Base-by-base conservation (phyloP, 2,888 invertebrate species). In the Fragum whitleyi region DNA sequence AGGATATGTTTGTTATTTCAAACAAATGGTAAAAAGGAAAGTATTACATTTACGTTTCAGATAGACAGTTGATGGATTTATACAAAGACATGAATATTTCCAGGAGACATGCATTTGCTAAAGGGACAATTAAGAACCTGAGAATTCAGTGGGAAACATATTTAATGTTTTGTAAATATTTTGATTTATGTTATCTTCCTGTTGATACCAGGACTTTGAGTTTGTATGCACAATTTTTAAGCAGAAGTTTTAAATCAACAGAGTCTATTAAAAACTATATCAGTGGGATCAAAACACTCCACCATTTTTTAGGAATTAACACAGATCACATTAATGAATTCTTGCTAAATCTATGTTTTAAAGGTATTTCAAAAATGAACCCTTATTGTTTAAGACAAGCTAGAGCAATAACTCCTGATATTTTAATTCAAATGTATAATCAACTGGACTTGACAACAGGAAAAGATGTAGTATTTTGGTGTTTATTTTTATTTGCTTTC, bases 201-300 rank as follows among this genome's bases (percentile, higher is more conserved):
- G 21, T 26, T 21, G 23, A 57, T 26, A 23, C 57, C 2, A 23
- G 23, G 3, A 14, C 5, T 6, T 26, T 7, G 14, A 23, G 57
- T 57, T 23, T 57, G 5, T 57, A 57, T 26, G 57, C 57, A 23
- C 57, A 57, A 14, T 57, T 57, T 26, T 57, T 57, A 57, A 57
- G 57, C 23, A 57, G 57, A 23, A 23, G 3, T 57, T 21, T 57
- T 7, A 57, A 57, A 26, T 57, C 57, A 21, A 6, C 14, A 23
- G 21, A 57, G 23, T 57, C 57, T 5, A 57, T 57, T 5, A 57
- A 57, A 26, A 57, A 57, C 14, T 57, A 57, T 6, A 2, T 57
- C 2, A 57, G 57, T 57, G 57, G 57, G 3, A 23, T 57, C 2
- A 57, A 57, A 57, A 57, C 57, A 6, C 7, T 57, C 23, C 57